Conservation (phyloP, 2,888 invertebrate genomes). For the Drosophila rubida region DNA sequence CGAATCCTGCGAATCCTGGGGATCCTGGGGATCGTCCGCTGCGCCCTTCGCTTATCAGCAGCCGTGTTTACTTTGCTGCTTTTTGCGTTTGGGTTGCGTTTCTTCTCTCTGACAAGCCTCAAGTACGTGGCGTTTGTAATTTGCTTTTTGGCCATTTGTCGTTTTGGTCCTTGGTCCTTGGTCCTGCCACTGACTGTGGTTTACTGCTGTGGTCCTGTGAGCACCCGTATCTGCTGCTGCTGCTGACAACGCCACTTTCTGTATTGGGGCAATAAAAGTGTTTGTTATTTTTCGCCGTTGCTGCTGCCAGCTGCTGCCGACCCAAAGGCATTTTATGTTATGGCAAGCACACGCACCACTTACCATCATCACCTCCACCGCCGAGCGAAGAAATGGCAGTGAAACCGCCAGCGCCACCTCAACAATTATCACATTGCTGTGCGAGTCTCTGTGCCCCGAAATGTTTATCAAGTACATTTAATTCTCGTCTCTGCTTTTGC, state of each 20-base stretch:
- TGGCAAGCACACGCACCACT: slow-evolving; percentile 61
- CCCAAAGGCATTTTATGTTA: slow-evolving; percentile 64
- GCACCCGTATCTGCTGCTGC: slow-evolving; percentile 31
- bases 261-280: slow-evolving; percentile 64
- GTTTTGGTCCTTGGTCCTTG: slow-evolving; percentile 23
- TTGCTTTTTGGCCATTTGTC: slow-evolving; percentile 56
- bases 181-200: slow-evolving; percentile 14
- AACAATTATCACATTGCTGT: slow-evolving; percentile 61
- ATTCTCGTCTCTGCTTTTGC: slow-evolving; percentile 1
- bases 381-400: not conserved
- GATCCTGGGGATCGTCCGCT: slow-evolving; percentile 7
- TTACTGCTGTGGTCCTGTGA: slow-evolving; percentile 1
- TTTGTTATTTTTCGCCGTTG: slow-evolving; percentile 38
- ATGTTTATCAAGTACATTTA: not conserved
- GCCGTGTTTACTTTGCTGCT: slow-evolving; percentile 53
- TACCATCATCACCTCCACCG: slow-evolving; percentile 15
- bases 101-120: slow-evolving; percentile 39
- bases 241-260: slow-evolving; percentile 75
- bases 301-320: slow-evolving; percentile 20
- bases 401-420: slow-evolving; percentile 1
- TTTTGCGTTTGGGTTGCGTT: slow-evolving; percentile 18
- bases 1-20: slow-evolving; percentile 6
- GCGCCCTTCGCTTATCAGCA: slow-evolving; percentile 31
- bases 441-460: not conserved
- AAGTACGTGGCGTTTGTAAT: slow-evolving; percentile 65